Conservation (phyloP, 2,797 vertebrate genomes). For the Schizopygopsis pylzovi region DNA sequence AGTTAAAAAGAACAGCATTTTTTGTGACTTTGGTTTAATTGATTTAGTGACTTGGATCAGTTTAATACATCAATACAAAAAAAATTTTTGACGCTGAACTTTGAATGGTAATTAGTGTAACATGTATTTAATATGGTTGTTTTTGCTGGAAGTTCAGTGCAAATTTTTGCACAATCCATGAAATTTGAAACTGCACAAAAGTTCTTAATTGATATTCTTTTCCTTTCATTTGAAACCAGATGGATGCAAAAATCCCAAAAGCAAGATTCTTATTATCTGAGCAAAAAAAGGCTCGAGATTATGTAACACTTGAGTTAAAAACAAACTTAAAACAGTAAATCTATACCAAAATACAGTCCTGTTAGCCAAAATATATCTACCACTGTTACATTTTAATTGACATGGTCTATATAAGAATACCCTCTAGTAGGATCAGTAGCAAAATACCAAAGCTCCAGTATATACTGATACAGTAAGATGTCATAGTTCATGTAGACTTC, state of each 20-base stretch:
- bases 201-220: not conserved
- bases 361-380: not conserved
- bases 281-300: not conserved
- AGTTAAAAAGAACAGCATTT: not conserved
- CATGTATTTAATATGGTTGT: not conserved
- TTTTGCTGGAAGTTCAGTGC: not conserved
- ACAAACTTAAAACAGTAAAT: slow-evolving; percentile 7
- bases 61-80: not conserved
- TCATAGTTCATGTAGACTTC: not conserved
- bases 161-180: not conserved
- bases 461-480: not conserved
- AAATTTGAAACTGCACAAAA: not conserved
- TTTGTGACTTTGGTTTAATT: not conserved
- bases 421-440: not conserved
- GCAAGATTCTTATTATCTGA: not conserved
- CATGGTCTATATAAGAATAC: not conserved
- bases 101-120: not conserved
- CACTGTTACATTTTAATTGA: not conserved
- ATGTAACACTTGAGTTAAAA: not conserved
- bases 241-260: not conserved
- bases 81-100: too few relatives aligned
- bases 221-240: not conserved
- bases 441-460: not conserved
- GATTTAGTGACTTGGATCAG: not conserved
- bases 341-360: not conserved